Base-by-base conservation (phyloP, 2,888 invertebrate species). In the Epinotia brunnichana region DNA sequence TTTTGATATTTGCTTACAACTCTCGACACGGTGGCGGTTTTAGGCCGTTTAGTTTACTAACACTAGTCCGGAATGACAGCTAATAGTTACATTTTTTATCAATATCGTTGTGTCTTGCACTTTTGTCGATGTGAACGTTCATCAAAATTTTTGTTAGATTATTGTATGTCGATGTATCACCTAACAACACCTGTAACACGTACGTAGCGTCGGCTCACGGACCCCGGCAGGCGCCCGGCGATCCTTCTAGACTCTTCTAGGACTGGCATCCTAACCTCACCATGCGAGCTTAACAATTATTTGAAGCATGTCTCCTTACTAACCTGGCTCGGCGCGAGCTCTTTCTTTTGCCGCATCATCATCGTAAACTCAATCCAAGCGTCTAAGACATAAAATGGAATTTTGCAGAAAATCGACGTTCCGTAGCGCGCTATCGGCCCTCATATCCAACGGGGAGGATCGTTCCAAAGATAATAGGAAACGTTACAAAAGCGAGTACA, bases 401-500 rank as follows among this genome's bases (percentile, higher is more conserved):
- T 92, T 92, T 93, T 92, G 87, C 93, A 94, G 94, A 93, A 93
- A 93, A 90, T 93, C 93, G 89, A 93, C 93, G 92, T 94, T 93
- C 91, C 94, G 94, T 93, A 93, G 90, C 90, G 93, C 93, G 90
- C 91, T 93, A 90, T 92, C 92, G 88, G 92, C 93, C 87, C 90
- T 93, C 91, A 93, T 93, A 91, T 92, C 92, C 91, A 92, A 91
- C 91, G 92, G 89, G 91, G 94, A 89, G 94, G 94, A 91, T 91
- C 94, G 90, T 94, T 94, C 90, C 94, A 94, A 91, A 94, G 94
- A 90, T 94, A 91, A 93, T 90, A 94, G 94, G 90, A 95, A 95
- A 91, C 95, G 94, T 92, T 95, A 95, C 93, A 95, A 95, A 93
- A 95, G 95, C 87, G 96, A 96, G 94, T 96, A 96, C 94, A 96